phyloP scores from a whole-genome alignment of 2,888 invertebrate species.

The Osmoderma eremita region DNA sequence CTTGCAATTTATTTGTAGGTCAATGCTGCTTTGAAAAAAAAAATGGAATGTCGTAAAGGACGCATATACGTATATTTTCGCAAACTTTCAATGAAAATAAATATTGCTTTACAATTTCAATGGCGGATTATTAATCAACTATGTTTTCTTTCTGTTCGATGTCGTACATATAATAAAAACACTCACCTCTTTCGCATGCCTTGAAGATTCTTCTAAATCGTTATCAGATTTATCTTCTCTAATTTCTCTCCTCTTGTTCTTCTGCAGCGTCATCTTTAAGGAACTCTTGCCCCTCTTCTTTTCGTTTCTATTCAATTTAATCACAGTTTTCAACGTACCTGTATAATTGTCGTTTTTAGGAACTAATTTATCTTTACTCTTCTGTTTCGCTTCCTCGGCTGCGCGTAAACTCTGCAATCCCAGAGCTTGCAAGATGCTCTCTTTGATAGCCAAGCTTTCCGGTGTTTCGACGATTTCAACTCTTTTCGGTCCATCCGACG shows the following conservation, averaged over 20 bases:
- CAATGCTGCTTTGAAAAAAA: constrained; percentile 17
- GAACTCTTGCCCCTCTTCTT: constrained; percentile 78
- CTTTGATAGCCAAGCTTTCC: constrained; percentile 66
- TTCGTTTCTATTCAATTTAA: constrained; percentile 76
- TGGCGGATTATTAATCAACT: neutral
- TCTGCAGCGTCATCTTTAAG: constrained; percentile 82
- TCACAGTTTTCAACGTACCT: constrained; percentile 85
- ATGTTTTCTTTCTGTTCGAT: no score
- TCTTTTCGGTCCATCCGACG: constrained; percentile 33
- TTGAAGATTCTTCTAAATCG: constrained; percentile 61
- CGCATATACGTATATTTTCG: neutral
- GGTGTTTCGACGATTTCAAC: constrained; percentile 44
- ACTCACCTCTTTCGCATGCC: constrained; percentile 71
- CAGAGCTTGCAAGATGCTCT: constrained; percentile 77
- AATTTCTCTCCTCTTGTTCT: constrained; percentile 67
- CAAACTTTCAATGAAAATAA: neutral
- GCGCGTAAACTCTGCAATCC: constrained; percentile 80
- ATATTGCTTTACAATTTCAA: neutral
- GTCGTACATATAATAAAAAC: constrained; percentile 14
- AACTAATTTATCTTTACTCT: constrained; percentile 62
- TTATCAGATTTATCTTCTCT: constrained; percentile 43
- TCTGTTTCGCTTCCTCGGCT: constrained; percentile 74
- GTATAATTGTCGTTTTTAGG: constrained; percentile 68
- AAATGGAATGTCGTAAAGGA: neutral
- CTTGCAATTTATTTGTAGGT: constrained; percentile 15